These are phyloP conservation scores for Tribolium freemani DNA, from an alignment of 2,888 invertebrate genomes.

Conservation along the genomic window DNA sequence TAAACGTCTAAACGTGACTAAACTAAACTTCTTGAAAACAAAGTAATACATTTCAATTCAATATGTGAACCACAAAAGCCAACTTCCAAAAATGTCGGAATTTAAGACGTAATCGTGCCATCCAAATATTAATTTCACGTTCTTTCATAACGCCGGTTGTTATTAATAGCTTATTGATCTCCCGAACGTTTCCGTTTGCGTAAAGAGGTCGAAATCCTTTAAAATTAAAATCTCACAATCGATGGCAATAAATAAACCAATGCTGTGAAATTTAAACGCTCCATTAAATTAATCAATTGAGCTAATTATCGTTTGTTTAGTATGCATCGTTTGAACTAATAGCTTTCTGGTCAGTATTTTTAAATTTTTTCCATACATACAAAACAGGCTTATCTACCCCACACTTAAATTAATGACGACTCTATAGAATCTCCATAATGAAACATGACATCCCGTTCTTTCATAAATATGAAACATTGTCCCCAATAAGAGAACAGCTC, in stretches of 20 bases:
- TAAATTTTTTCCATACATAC: not conserved
- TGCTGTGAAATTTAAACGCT: constrained; percentile 4
- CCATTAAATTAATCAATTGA: constrained; percentile 17
- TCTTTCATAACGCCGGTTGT: not conserved
- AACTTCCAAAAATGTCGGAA: constrained; percentile 15
- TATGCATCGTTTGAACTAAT: not conserved
- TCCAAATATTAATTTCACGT: constrained; percentile 21
- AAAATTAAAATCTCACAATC: not conserved
- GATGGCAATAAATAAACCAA: constrained; percentile 6
- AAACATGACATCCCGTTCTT: constrained; percentile 3
- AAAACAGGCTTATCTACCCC: not conserved
- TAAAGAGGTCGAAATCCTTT: not conserved
- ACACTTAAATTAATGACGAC: constrained; percentile 25
- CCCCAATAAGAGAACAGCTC: too few relatives aligned
- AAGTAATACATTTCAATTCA: constrained; percentile 33
- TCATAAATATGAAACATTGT: not conserved
- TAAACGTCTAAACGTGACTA: constrained; percentile 31
- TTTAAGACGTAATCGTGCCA: constrained; percentile 22
- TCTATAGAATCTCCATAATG: constrained; percentile 26
- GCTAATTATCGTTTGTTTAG: not conserved
- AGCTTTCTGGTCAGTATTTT: not conserved
- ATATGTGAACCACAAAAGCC: constrained; percentile 23
- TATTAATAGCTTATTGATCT: not conserved
- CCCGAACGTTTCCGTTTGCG: too few relatives aligned
- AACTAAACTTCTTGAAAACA: constrained; percentile 33